These are phyloP conservation scores for Apus apus DNA, from an alignment of 2,113 vertebrate genomes.

Conservation along the genomic window DNA sequence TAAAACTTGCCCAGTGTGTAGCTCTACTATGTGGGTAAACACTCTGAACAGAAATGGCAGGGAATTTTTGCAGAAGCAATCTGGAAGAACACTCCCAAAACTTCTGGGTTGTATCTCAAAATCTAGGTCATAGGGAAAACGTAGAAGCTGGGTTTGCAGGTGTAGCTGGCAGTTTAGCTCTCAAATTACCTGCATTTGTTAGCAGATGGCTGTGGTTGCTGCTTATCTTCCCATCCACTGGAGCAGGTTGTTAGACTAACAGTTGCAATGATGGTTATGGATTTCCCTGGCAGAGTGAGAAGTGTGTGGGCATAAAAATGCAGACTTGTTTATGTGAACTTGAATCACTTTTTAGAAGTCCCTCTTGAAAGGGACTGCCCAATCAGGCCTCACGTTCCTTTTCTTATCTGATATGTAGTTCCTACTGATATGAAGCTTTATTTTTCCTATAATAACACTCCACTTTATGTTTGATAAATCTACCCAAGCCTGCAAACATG, in stretches of 20 bases:
- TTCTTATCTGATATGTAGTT: background rate
- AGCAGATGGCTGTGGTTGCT: background rate
- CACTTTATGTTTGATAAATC: background rate
- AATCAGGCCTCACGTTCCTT: background rate
- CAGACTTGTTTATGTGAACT: background rate
- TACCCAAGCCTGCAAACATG: background rate
- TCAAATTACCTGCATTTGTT: background rate
- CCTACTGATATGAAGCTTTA: background rate
- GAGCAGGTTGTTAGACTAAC: background rate
- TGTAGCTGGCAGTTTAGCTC: background rate
- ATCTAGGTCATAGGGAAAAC: background rate
- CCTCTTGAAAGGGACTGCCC: background rate
- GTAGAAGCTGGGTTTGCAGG: background rate
- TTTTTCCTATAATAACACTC: background rate
- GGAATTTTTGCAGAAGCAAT: background rate
- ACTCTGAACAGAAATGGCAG: background rate
- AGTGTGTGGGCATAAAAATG: background rate
- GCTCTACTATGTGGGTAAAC: fast-evolving
- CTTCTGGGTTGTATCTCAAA: background rate
- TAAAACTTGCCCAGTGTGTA: background rate
- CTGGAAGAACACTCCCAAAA: background rate
- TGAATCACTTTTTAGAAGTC: background rate
- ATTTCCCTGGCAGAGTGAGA: background rate
- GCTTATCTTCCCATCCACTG: background rate
- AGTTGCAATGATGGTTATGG: background rate